Evolutionary conservation across 2,113 vertebrate species (phyloP), one percentile per base, ranked within the genome.

Genomic region (Pachycephala philippinensis): DNA sequence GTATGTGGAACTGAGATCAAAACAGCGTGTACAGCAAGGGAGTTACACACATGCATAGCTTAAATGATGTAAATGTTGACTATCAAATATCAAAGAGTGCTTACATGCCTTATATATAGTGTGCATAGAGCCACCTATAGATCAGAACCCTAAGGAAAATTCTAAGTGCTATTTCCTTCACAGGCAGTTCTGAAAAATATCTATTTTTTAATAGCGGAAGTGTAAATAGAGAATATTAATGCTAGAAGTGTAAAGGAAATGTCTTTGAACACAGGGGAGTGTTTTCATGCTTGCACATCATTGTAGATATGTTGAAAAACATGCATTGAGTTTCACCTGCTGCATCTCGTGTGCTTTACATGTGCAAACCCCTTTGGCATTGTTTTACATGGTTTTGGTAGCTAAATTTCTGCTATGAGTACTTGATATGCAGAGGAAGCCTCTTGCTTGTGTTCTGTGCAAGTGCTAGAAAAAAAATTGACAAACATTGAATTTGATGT

Each of bases 41-140:
- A 92, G 37, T 85, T 90, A 85, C 21, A 24, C 66, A 85, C 24
- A 56, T 61, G 63, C 53, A 18, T 93, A 93, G 42, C 71, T 88
- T 80, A 88, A 76, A 92, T 80, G 13, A 65, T 84, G 33, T 72
- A 75, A 95, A 69, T 85, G 75, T 50, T 90, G 39, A 53, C 79
- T 90, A 66, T 90, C 70, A 69, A 89, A 92, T 93, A 95, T 94
- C 91, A 90, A 93, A 90, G 92, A 30, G 11, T 61, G 15, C 45
- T 93, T 80, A 39, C 50, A 30, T 84, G 39, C 71, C n/a, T 90
- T 40, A 74, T 74, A 35, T 35, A 59, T 28, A 52, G 22, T 39
- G 37, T 80, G 26, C 50, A 30, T 40, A 53, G 72, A 92, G 72
- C 61, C 37, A 87, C 61, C 53, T 82, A 39, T 76, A 84, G 37